Conservation (phyloP, 2,113 vertebrate genomes). For the Dicrurus megarhynchus region DNA sequence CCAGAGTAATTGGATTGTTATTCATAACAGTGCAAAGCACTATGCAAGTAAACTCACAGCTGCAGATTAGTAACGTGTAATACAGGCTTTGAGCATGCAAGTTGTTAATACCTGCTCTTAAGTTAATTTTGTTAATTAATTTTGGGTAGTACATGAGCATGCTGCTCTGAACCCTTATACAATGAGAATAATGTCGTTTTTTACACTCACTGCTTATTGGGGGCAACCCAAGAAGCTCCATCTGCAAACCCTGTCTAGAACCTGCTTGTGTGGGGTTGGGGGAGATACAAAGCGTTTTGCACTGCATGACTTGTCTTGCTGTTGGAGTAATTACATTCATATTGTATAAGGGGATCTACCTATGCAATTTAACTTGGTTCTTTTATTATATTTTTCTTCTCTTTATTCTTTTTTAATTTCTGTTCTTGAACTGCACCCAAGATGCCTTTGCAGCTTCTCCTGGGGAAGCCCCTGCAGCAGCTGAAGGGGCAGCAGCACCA, state of each 20-base stretch:
- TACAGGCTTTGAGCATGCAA: constrained; percentile 28
- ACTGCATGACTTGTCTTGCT: constrained; percentile 41
- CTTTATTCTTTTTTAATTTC: constrained; percentile 79
- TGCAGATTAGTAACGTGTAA: background rate
- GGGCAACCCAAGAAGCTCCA: background rate
- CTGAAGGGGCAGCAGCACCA: constrained; percentile 84
- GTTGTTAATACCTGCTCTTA: constrained; percentile 29
- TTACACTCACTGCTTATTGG: background rate
- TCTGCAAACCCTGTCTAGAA: background rate
- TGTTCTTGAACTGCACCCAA: constrained; percentile 82
- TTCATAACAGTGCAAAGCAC: background rate
- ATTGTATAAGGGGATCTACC: constrained; percentile 80
- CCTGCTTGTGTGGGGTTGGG: background rate
- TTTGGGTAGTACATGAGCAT: constrained; percentile 60
- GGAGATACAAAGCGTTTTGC: background rate
- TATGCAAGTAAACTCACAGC: background rate
- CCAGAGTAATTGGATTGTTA: background rate
- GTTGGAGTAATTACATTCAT: constrained; percentile 54
- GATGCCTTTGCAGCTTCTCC: constrained; percentile 99
- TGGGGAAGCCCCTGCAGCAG: constrained; percentile 88
- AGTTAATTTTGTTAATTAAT: constrained; percentile 34
- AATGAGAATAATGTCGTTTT: constrained; percentile 66
- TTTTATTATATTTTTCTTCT: constrained; percentile 81
- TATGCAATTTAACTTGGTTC: constrained; percentile 74
- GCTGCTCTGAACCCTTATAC: constrained; percentile 81